Base-by-base conservation (phyloP, 2,797 vertebrate species). In the Falco peregrinus region DNA sequence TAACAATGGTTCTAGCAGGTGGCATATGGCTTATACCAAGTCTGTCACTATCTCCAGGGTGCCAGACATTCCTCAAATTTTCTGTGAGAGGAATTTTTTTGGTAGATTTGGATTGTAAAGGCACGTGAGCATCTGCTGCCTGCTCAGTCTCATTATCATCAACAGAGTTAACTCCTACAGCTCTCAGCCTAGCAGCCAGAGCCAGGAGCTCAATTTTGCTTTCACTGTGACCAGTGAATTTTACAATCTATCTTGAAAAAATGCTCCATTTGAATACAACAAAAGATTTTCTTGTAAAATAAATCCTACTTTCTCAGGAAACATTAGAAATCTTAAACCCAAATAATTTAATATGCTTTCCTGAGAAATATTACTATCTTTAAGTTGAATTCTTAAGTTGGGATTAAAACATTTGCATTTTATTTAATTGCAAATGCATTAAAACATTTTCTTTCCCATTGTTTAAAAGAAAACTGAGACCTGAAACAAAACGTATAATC, bases 61-160 rank as follows among this genome's bases (percentile, higher is more conserved):
- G 98, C 97, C 98, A 97, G 95, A 97, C 96, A 96, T 97, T 97
- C 97, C 96, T 97, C 96, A 97, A 65, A 97, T 98, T 97, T 98
- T 97, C 96, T 94, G 96, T 94, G 97, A 96, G 96, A 98, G 98
- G 98, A 98, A 97, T 98, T 96, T 98, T 98, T 97, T 97, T 94
- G 92, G 96, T 96, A 95, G 95, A 96, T 97, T 97, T 97, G 92
- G 96, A 98, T 98, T 99, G 98, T 99, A 98, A 98, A 99, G 98
- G 98, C 99, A 99, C 97, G 97, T 93, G 98, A 99, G 98, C 98
- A 99, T 99, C 99, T 99, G 99, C 98, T 98, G 97, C 98, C 96
- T 98, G 97, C 97, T 98, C 98, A 98, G 97, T 96, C 97, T 98
- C 98, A 99, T 99, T 98, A 98, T 89, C 98, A 98, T 98, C 98